Percentiles rank a stretch among this genome's conserved stretches.
These are phyloP conservation scores for Cremastobaeus sp. DNA, from an alignment of 2,888 invertebrate species.

Conservation along the genomic window DNA sequence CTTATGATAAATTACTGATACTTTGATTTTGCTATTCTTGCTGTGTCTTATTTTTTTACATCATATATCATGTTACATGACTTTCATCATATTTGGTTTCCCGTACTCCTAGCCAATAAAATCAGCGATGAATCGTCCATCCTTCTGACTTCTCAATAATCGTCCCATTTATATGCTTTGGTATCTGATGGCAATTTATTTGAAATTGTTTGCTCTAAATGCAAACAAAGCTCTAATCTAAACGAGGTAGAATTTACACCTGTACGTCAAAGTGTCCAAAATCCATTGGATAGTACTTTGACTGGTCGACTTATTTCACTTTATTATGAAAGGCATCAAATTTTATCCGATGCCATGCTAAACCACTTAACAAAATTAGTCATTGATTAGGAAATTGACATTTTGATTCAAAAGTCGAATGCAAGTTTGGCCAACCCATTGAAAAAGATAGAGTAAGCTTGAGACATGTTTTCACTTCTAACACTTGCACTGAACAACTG, in stretches of 20 bases:
- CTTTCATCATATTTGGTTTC: too few relatives aligned
- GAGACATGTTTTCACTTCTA: background rate
- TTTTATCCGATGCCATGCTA: background rate
- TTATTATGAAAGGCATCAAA: constrained; percentile 2
- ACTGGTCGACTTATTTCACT: constrained; percentile 1
- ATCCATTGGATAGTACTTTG: background rate
- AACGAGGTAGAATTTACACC: constrained; percentile 1
- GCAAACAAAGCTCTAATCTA: too few relatives aligned
- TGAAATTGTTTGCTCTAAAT: too few relatives aligned
- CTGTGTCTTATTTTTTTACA: too few relatives aligned
- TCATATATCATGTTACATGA: too few relatives aligned
- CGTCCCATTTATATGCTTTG: too few relatives aligned
- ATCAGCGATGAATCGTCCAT: too few relatives aligned
- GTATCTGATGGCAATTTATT: too few relatives aligned
- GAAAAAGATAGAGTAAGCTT: constrained; percentile 11
- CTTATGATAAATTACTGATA: too few relatives aligned
- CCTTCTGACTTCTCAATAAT: too few relatives aligned
- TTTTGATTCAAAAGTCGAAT: constrained; percentile 4
- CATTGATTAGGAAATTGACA: background rate
- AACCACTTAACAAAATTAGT: constrained; percentile 6
- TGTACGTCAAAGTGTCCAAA: background rate
- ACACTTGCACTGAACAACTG: background rate
- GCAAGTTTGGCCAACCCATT: background rate
- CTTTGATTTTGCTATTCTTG: too few relatives aligned
- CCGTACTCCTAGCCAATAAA: too few relatives aligned